Evolutionary conservation across 2,113 vertebrate genomes (phyloP).

Genomic region (Notechis scutatus): DNA sequence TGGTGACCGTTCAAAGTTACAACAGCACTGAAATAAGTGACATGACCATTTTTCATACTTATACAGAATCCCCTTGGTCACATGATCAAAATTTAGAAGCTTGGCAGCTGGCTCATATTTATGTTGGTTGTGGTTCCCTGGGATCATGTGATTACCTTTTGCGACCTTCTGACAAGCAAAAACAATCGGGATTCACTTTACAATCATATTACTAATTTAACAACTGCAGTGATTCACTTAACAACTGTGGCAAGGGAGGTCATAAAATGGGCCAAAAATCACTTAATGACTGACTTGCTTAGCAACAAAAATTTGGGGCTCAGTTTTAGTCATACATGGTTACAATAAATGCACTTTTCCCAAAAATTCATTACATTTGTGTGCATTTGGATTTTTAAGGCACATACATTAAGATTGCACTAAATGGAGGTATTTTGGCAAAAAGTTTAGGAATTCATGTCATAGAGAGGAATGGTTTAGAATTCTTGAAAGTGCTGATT

Average conservation of each 20-base stretch:
- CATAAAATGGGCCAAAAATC: not conserved
- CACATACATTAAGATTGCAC: not conserved
- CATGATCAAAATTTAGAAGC: not conserved
- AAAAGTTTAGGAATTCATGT: not conserved
- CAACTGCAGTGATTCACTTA: not conserved
- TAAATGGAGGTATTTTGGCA: not conserved
- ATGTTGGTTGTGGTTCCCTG: not conserved
- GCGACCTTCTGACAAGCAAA: not conserved
- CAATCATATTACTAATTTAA: not conserved
- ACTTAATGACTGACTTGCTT: not conserved
- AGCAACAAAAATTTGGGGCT: not conserved
- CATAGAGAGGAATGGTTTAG: not conserved
- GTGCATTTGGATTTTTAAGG: not conserved
- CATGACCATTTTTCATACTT: not conserved
- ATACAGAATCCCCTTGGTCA: not conserved
- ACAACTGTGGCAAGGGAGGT: not conserved
- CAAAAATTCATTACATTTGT: not conserved
- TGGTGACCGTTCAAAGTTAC: not conserved
- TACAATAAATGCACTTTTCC: not conserved
- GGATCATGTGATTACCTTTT: not conserved
- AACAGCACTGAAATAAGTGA: not conserved
- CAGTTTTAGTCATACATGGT: not conserved
- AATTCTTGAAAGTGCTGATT: not conserved
- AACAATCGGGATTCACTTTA: not conserved
- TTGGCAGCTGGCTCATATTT: not conserved